Evolutionary conservation across 2,888 invertebrate genomes (phyloP).

Genomic region (Ethmia dodecea): DNA sequence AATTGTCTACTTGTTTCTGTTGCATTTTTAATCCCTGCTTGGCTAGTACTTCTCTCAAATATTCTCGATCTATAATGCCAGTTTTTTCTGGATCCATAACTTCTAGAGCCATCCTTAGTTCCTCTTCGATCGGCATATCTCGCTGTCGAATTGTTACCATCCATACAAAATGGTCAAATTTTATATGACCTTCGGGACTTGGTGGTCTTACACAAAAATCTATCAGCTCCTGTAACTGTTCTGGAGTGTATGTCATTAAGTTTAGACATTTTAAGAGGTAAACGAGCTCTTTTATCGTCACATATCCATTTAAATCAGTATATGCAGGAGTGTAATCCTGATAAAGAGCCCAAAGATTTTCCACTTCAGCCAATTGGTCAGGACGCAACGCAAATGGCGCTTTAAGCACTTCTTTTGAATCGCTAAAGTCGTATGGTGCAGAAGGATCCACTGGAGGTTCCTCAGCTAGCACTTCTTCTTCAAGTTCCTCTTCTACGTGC

Average conservation of each 20-base stretch:
- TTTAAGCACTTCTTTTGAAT: slow-evolving; percentile 54
- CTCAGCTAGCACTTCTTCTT: slow-evolving; percentile 50
- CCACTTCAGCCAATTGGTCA: slow-evolving; percentile 61
- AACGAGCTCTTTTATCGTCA: slow-evolving; percentile 58
- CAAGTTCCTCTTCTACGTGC: slow-evolving; percentile 27
- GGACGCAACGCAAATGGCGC: slow-evolving; percentile 49
- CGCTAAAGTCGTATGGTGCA: slow-evolving; percentile 54
- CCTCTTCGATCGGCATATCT: slow-evolving; percentile 52
- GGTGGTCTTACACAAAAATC: slow-evolving; percentile 53
- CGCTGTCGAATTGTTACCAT: slow-evolving; percentile 60
- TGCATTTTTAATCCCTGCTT: slow-evolving; percentile 54
- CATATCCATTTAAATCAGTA: slow-evolving; percentile 49
- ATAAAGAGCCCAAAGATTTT: slow-evolving; percentile 57
- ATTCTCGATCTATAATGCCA: slow-evolving; percentile 48
- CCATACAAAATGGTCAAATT: slow-evolving; percentile 55
- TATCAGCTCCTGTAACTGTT: slow-evolving; percentile 57
- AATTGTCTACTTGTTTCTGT: slow-evolving; percentile 41
- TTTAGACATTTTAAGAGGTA: slow-evolving; percentile 60
- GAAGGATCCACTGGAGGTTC: slow-evolving; percentile 62
- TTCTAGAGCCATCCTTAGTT: slow-evolving; percentile 49
- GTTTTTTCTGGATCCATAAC: slow-evolving; percentile 48
- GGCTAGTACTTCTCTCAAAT: slow-evolving; percentile 43
- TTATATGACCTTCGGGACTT: slow-evolving; percentile 56
- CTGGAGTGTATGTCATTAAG: slow-evolving; percentile 55
- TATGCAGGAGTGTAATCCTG: slow-evolving; percentile 65